Evolutionary conservation across 2,797 vertebrate species (phyloP).

Genomic region (Thamnophis elegans): DNA sequence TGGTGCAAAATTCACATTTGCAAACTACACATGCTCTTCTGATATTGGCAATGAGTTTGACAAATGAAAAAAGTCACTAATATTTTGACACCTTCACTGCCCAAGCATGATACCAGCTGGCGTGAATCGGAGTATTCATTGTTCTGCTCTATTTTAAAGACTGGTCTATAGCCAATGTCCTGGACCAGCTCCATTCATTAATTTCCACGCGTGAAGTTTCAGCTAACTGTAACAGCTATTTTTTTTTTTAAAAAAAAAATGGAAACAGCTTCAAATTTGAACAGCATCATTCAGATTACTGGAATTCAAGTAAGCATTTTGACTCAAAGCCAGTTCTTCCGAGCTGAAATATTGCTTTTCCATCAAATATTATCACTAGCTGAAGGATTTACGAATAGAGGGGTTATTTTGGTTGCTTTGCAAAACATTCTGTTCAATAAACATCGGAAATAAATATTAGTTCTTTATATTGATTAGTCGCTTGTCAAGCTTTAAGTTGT

Average conservation of each 20-base stretch:
- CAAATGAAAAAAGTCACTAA: constrained; percentile 85
- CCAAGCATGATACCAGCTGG: constrained; percentile 91
- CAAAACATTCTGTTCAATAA: constrained; percentile 52
- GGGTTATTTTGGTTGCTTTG: constrained; percentile 27
- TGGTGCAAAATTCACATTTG: constrained; percentile 73
- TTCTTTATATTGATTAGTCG: constrained; percentile 37
- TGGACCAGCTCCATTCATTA: constrained; percentile 86
- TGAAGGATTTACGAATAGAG: constrained; percentile 38
- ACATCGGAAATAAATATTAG: constrained; percentile 35
- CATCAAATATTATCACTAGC: constrained; percentile 46
- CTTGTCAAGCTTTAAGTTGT: constrained; percentile 45
- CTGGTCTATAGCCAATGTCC: constrained; percentile 90
- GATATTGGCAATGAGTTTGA: constrained; percentile 80
- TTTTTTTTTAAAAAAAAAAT: constrained; percentile 68
- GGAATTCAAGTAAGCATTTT: constrained; percentile 66
- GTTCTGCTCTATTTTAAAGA: constrained; percentile 85
- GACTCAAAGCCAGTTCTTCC: constrained; percentile 60
- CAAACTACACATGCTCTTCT: constrained; percentile 79
- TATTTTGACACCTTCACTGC: constrained; percentile 84
- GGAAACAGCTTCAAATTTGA: constrained; percentile 72
- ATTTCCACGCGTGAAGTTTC: constrained; percentile 78
- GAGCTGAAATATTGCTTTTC: constrained; percentile 45
- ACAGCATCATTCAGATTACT: constrained; percentile 66
- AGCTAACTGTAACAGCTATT: constrained; percentile 75
- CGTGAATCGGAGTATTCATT: constrained; percentile 84